Conservation (phyloP, 1,140 invertebrate species). For the Drosophila nigrodunni region DNA sequence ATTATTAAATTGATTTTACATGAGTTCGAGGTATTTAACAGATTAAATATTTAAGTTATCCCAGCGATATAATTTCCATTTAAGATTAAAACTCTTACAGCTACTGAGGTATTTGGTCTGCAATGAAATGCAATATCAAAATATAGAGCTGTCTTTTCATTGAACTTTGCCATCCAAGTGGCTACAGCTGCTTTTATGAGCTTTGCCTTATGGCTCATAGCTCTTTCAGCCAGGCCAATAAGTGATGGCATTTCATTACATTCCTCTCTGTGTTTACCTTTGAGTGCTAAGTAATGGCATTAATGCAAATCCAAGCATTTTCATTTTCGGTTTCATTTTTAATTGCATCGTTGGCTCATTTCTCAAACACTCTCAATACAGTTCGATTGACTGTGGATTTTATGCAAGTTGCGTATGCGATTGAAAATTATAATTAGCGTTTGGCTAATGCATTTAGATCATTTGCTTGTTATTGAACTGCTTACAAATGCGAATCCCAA, state of each 20-base stretch:
- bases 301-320: constrained; percentile 63
- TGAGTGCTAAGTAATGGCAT: neutral
- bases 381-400: constrained; percentile 31
- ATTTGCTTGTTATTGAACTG: constrained; percentile 45
- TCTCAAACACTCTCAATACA: constrained; percentile 1
- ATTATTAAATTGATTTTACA: no score
- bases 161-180: neutral
- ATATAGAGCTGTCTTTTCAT: no score
- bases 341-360: constrained; percentile 58
- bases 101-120: no score
- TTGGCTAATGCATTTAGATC: constrained; percentile 54
- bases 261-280: neutral
- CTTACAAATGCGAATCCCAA: constrained; percentile 49
- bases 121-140: no score
- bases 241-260: neutral
- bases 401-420: neutral
- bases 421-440: neutral
- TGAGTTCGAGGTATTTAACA: no score
- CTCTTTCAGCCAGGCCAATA: neutral
- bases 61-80: no score
- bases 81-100: no score
- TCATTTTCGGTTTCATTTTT: constrained; percentile 36
- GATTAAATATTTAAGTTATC: no score
- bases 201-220: constrained; percentile 17
- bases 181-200: constrained; percentile 31